Evolutionary conservation across 1,140 invertebrate genomes (phyloP).

Genomic region (Calycopis cecrops): DNA sequence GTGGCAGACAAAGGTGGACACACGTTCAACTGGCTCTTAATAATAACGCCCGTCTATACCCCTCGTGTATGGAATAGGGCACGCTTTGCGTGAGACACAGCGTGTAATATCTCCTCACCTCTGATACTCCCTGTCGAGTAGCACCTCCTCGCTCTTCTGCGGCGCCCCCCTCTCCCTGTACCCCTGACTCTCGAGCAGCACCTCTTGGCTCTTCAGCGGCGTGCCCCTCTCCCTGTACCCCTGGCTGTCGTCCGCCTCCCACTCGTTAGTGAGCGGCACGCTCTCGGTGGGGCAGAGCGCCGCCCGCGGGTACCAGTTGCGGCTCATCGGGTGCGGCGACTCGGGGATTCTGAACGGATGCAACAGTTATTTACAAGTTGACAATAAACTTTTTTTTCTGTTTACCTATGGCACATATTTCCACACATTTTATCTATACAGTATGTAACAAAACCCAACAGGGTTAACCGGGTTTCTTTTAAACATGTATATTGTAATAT

Average conservation of each 20-base stretch:
- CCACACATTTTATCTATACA: too few species aligned
- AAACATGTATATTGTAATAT: too few species aligned
- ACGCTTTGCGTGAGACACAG: too few species aligned
- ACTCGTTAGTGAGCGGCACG: slow-evolving; percentile 35
- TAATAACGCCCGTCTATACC: too few species aligned
- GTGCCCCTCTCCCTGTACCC: slow-evolving; percentile 28
- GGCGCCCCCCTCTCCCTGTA: slow-evolving; percentile 30
- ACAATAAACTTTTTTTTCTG: too few species aligned
- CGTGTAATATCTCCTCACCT: slow-evolving; percentile 26
- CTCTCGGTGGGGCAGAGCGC: slow-evolving; percentile 20
- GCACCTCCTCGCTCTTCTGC: slow-evolving; percentile 36
- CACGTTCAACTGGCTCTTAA: too few species aligned
- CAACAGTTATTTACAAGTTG: not conserved
- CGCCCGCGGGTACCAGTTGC: slow-evolving; percentile 45
- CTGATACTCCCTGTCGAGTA: slow-evolving; percentile 55
- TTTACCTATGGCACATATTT: too few species aligned
- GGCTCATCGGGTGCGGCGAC: slow-evolving; percentile 23
- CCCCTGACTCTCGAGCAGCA: slow-evolving; percentile 41
- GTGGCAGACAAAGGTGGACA: too few species aligned
- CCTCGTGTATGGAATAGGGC: too few species aligned
- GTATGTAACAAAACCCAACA: too few species aligned
- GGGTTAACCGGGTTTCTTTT: too few species aligned
- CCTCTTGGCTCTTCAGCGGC: slow-evolving; percentile 35
- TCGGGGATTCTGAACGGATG: not conserved
- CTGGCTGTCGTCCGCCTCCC: slow-evolving; percentile 52